These are phyloP conservation scores for Perccottus glenii DNA, from an alignment of 2,113 vertebrate genomes.

Conservation along the genomic window DNA sequence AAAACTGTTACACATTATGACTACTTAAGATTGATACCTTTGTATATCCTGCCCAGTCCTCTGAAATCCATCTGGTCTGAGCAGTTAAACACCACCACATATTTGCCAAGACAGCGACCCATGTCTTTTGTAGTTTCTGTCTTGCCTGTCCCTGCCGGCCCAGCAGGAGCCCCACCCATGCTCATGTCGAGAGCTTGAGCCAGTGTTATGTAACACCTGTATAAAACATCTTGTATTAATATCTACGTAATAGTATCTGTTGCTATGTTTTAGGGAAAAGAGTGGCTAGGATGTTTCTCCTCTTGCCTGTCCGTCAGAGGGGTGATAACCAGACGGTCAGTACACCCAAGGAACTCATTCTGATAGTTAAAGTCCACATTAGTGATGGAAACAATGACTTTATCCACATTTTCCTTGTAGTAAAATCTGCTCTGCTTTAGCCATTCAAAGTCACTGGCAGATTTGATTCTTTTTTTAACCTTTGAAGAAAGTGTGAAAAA, in stretches of 20 bases:
- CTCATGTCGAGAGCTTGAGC: constrained; percentile 97
- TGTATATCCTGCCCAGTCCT: constrained; percentile 95
- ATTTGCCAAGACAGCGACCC: constrained; percentile 96
- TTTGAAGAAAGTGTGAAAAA: constrained; percentile 50
- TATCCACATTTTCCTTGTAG: constrained; percentile 91
- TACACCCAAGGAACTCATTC: constrained; percentile 97
- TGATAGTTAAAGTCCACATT: constrained; percentile 92
- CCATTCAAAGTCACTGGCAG: constrained; percentile 92
- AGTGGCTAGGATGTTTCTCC: background rate
- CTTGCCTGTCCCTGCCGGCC: constrained; percentile 96
- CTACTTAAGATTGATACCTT: constrained; percentile 80
- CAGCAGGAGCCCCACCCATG: constrained; percentile 95
- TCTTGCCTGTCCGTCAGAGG: constrained; percentile 92
- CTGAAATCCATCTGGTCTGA: constrained; percentile 99
- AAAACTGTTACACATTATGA: background rate
- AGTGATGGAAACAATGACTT: constrained; percentile 91
- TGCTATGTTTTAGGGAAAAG: background rate
- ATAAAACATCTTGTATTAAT: background rate
- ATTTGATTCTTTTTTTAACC: constrained; percentile 78
- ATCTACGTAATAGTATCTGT: too few relatives aligned
- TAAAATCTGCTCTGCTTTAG: constrained; percentile 97
- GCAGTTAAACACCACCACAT: constrained; percentile 97
- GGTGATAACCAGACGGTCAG: constrained; percentile 95
- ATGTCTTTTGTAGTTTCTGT: constrained; percentile 97
- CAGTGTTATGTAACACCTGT: constrained; percentile 95